Base-by-base conservation (phyloP, 2,113 vertebrate genomes). In the Lagopus leucura region DNA sequence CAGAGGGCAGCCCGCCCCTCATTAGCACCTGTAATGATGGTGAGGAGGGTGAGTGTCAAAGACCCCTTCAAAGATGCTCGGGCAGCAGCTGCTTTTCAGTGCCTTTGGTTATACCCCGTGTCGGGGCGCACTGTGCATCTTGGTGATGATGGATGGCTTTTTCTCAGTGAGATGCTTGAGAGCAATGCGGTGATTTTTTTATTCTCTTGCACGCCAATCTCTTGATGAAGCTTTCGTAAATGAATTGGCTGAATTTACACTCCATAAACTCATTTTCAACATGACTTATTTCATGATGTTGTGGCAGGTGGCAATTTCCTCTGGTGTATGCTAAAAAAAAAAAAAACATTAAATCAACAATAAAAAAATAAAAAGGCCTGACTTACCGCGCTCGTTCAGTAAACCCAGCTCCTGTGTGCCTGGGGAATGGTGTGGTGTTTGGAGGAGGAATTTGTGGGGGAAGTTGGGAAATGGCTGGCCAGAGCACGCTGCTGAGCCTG, bases 91-190 rank as follows among this genome's bases (percentile, higher is more conserved):
- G 32, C 28, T 45, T 22, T 25, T 45, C 58, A 6, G 10, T 1
- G 2, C 8, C 47, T 20, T 32, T 0, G 1, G 12, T 36, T 32
- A 1, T 1, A 0, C 0, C 2, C 42, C 1, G 0, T 8, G 43
- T 71, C 73, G 63, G 52, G 47, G 8, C 50, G 9, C 21, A 72
- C 65, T 34, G 55, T 4, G 7, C 24, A 2, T 15, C 40, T 61
- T 74, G 18, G 58, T 72, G 3, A 0, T 1, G 19, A 66, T 22
- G 69, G 28, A 3, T 63, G n/a, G 2, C 13, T 32, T 42, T 82
- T 79, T 40, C 14, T n/a, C 1, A 0, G 27, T 42, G 57, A 60
- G 32, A 14, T 86, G 28, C 24, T 89, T 58, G 54, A 63, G 43
- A 72, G 60, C 38, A 60, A 14, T 1, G 8, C 67, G 19, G 30